Percentiles rank a stretch among this genome's conserved stretches.
phyloP scores from a whole-genome alignment of 2,888 invertebrate genomes.

The Xylophagus ater region DNA sequence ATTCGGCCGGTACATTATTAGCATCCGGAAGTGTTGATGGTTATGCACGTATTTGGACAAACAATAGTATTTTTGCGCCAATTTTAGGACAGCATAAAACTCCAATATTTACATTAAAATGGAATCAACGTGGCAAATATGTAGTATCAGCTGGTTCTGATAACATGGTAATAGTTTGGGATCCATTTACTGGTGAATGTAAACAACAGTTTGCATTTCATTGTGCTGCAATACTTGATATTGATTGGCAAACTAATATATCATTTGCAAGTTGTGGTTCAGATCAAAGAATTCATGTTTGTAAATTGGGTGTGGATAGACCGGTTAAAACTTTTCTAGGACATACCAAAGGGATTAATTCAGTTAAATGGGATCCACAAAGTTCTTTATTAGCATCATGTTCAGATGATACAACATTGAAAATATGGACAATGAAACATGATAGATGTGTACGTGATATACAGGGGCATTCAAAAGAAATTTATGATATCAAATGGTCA shows the following conservation, averaged over 20 bases:
- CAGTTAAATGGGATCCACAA: conserved; percentile 99
- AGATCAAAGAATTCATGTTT: conserved; percentile 97
- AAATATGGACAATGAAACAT: conserved; percentile 98
- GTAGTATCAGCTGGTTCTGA: conserved; percentile 95
- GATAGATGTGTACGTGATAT: conserved; percentile 89
- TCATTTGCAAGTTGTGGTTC: conserved; percentile 99
- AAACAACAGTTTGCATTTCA: conserved; percentile 99
- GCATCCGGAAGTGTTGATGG: conserved; percentile 99
- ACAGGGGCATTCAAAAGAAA: conserved; percentile 96
- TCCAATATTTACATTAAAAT: conserved; percentile 97
- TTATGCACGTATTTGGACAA: conserved; percentile 96
- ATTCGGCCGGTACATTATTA: conserved; percentile 89
- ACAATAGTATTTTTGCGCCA: conserved; percentile 84
- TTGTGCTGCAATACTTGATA: conserved; percentile 93
- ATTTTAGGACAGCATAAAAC: conserved; percentile 98
- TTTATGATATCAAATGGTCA: conserved; percentile 99
- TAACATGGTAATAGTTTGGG: conserved; percentile 98
- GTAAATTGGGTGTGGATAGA: conserved; percentile 81
- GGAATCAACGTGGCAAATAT: conserved; percentile 97
- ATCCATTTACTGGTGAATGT: conserved; percentile 92
- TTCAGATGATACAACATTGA: conserved; percentile 98
- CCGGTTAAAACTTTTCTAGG: conserved; percentile 99
- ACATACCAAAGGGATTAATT: conserved; percentile 97
- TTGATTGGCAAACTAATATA: conserved; percentile 97
- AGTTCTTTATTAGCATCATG: conserved; percentile 94